These are phyloP conservation scores for Epistrophella euchroma DNA, from an alignment of 2,888 invertebrate genomes.

Conservation along the genomic window DNA sequence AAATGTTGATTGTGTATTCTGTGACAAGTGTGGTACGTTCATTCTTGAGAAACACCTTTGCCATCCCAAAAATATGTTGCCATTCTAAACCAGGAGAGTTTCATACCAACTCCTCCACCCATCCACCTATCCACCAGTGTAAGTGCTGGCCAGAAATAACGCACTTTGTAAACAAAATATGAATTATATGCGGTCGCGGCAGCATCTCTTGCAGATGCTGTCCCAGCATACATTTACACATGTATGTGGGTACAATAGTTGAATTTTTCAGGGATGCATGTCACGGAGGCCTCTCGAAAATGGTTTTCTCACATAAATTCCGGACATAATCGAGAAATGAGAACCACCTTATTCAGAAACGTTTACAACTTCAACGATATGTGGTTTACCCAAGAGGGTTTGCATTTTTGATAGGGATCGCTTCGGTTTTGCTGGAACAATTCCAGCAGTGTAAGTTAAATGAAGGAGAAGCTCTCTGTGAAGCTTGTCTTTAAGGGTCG, in stretches of 20 bases:
- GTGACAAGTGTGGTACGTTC: conserved; percentile 15
- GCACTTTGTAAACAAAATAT: conserved; percentile 22
- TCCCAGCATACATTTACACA: not conserved
- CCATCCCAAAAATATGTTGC: conserved; percentile 13
- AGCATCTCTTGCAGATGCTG: conserved; percentile 15
- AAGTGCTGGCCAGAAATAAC: conserved; percentile 2
- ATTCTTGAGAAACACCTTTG: not conserved
- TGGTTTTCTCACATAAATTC: conserved; percentile 70
- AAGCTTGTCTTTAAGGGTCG: conserved; percentile 11
- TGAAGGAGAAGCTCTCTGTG: not conserved
- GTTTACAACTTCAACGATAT: conserved; percentile 9
- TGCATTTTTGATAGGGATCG: conserved; percentile 15
- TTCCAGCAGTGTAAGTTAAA: conserved; percentile 18
- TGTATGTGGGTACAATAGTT: not conserved
- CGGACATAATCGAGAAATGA: conserved; percentile 31
- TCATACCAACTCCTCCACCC: too few species aligned
- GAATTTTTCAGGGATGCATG: conserved; percentile 44
- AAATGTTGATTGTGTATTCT: not conserved
- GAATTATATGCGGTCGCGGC: conserved; percentile 26
- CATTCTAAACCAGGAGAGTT: not conserved
- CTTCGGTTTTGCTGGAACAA: conserved; percentile 3
- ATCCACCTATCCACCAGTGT: not conserved
- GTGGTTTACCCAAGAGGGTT: conserved; percentile 23
- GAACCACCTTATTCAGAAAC: conserved; percentile 20
- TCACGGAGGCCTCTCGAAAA: conserved; percentile 38